Base-by-base conservation (phyloP, 37 sponge, comb jelly and placozoan genomes). In the Hexactinellida sp. region DNA sequence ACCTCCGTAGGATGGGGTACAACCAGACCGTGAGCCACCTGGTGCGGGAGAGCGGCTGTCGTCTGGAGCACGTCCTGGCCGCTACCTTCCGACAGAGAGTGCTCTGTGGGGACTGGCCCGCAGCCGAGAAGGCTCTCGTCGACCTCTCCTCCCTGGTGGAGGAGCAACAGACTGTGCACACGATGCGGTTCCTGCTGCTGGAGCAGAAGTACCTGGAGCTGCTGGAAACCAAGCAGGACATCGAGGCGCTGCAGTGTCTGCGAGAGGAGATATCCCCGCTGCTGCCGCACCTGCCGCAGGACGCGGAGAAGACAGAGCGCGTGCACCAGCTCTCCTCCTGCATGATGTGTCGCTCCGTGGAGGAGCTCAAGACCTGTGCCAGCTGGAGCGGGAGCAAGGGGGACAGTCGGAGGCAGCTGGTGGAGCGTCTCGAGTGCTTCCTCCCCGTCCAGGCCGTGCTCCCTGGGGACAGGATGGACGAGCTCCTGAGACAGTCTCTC, bases 191-290 rank as follows among this genome's bases (percentile, higher is more conserved):
- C 36, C 87, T 94, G 35, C 54, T 98, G 54, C 86, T 93, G 55
- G 92, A 93, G 86, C 94, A 98, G 87, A 95, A 95, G 86, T 98
- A 98, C 89, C 86, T 98, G 83, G 99, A 98, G 85, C 90, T 92
- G 32, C 83, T 98, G 37, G 99, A 98, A 84, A 54, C 55, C 38
- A 90, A 91, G 10, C 71, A 85, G 36, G 85, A 89, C 54, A 84
- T 95, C 38, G 91, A 89, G 51, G 99, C 99, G 1, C 88, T 98
- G 71, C 38, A 85, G 24, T 94, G 94, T 83, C 92, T 98, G 38
- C 84, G 96, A 37, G 86, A 90, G 38, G 96, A 98, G 83, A 86
- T 98, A 25, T 91, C 92, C n/a, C 85, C 88, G 16, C 83, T 96
- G 9, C 88, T 88, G 36, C 85, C 89, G 38, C 90, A 90, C 19